Conservation (phyloP, 23 tunicate species). For the Ascidia mentula region DNA sequence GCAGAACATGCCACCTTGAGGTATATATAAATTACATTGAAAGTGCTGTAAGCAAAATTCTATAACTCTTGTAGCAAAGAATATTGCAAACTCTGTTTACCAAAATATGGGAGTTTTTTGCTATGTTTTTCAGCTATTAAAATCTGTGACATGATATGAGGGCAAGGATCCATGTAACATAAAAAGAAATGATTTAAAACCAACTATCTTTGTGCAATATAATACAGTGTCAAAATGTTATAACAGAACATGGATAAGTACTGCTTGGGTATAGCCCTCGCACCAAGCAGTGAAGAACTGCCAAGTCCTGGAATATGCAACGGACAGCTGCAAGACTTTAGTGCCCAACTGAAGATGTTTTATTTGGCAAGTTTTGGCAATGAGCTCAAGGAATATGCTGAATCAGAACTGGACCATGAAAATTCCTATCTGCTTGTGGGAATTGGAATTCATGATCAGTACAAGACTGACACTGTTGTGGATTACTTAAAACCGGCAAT, state of each 20-base stretch:
- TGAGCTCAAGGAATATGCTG: constrained; percentile 12
- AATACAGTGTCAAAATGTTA: too few relatives aligned
- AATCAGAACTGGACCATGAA: background rate
- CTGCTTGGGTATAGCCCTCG: constrained; percentile 18
- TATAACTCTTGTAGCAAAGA: too few relatives aligned
- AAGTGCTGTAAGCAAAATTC: too few relatives aligned
- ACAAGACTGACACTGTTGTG: background rate
- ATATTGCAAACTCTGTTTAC: too few relatives aligned
- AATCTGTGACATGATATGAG: too few relatives aligned
- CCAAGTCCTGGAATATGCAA: constrained; percentile 29
- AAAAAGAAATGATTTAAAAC: background rate
- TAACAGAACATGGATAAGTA: constrained; percentile 31
- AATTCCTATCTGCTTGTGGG: constrained; percentile 28
- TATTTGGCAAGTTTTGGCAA: constrained; percentile 27
- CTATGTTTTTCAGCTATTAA: too few relatives aligned
- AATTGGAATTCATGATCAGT: constrained; percentile 33
- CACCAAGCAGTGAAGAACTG: constrained; percentile 3
- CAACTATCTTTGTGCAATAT: too few relatives aligned
- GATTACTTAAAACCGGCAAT: constrained; percentile 19
- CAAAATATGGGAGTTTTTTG: too few relatives aligned
- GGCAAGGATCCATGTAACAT: too few relatives aligned
- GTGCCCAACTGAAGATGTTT: constrained; percentile 7
- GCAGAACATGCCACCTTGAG: too few relatives aligned
- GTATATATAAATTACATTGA: too few relatives aligned
- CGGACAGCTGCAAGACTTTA: constrained; percentile 19